Conservation (phyloP, 2,113 vertebrate genomes). For the Setophaga coronata region DNA sequence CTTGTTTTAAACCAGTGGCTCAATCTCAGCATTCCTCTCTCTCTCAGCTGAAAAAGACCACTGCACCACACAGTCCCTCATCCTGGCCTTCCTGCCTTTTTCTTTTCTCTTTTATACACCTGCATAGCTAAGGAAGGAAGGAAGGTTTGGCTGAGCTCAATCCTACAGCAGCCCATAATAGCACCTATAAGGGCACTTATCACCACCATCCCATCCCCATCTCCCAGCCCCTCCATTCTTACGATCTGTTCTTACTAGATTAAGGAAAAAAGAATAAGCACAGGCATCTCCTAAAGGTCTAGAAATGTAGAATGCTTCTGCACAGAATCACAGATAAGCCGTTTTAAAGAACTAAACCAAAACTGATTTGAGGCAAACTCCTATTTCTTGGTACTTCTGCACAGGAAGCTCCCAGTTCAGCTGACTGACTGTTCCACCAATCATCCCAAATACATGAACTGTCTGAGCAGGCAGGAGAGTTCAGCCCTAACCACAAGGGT, state of each 20-base stretch:
- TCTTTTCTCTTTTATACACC: background rate
- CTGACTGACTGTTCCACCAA: background rate
- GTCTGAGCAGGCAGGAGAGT: background rate
- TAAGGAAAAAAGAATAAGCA: background rate
- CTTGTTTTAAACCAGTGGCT: background rate
- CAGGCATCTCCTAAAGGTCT: background rate
- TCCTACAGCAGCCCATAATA: accelerated
- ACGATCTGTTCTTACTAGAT: background rate
- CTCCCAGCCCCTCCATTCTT: background rate
- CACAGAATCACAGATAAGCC: background rate
- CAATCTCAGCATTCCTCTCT: background rate
- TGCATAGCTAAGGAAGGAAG: background rate
- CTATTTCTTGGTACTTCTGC: background rate
- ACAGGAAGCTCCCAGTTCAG: background rate
- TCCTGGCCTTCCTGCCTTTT: background rate
- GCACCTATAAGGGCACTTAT: background rate
- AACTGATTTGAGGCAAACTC: background rate
- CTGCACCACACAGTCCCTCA: background rate
- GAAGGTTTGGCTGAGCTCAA: background rate
- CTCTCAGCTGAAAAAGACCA: background rate
- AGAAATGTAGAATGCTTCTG: background rate
- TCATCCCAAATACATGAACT: background rate
- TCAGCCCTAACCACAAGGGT: background rate
- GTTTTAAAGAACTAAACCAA: background rate
- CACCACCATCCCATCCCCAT: background rate